Base-by-base conservation (phyloP, 2,888 invertebrate species). In the Cheilosia variabilis region DNA sequence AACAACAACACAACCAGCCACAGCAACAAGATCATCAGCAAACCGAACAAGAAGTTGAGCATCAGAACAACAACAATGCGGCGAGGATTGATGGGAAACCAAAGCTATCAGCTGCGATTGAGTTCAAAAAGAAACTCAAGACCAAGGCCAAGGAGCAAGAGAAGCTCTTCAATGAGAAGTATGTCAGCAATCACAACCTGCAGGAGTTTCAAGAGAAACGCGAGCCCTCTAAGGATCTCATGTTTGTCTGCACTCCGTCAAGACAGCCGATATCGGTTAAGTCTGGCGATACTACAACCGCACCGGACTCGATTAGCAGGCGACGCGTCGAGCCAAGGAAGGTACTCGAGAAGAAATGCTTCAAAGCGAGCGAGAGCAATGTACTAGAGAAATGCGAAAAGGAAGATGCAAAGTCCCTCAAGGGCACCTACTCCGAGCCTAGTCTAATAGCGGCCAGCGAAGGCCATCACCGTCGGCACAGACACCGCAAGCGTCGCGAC, bases 401-500 rank as follows among this genome's bases (percentile, higher is more conserved):
- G 37, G 90, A 90, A 55, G 88, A 90, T 15, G 88, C 87, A 10
- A 88, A 88, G 76, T 89, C 90, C 1, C 78, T 92, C 1, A 92
- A 92, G 78, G 91, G 91, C 87, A 92, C 91, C 71, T 92, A 92
- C 80, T 92, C 92, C 71, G 92, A 92, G 88, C 92, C 92, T 75
- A 92, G 92, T 81, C 88, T 92, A 73, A 89, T 92, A 41, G 91
- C 91, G 0, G 91, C 90, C 34, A 92, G 91, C 4, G 92, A 92
- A 73, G 90, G 90, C 2, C 89, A 90, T 58, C 90, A 90, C 60
- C 89, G 92, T 9, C 90, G 92, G 0, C 92, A 92, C 87, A 90
- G 92, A 0, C 92, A 92, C 69, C 91, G 92, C 76, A 92, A 92
- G 86, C 90, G 92, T 0, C 88, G 91, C 45, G 92, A 92, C 57